A percentile compares a stretch with the other conserved stretches of the same genome.
These are phyloP conservation scores for Copsychus sechellarum DNA, from an alignment of 2,113 vertebrate species.

Conservation along the genomic window DNA sequence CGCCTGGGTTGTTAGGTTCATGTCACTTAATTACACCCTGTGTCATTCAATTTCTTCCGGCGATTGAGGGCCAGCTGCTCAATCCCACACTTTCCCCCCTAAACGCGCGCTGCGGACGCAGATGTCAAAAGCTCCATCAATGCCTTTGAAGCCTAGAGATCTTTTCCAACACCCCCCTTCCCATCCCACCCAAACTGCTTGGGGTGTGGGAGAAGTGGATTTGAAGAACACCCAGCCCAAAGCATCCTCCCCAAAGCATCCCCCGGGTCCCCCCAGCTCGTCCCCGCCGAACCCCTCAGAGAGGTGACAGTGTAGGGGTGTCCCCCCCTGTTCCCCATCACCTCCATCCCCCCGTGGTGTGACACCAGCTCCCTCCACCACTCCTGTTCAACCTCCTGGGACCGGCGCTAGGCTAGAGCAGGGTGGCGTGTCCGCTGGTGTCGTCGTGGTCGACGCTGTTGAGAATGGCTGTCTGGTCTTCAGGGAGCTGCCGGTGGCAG, in stretches of 20 bases:
- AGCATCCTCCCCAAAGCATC: not conserved
- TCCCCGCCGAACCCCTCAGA: not conserved
- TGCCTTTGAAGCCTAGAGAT: constrained; percentile 42
- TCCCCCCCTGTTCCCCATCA: not conserved
- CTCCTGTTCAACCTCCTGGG: constrained; percentile 26
- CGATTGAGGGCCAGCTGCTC: constrained; percentile 39
- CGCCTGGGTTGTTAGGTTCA: constrained; percentile 11
- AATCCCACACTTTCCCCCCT: constrained; percentile 5
- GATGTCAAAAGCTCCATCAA: constrained; percentile 35
- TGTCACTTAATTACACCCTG: constrained; percentile 40
- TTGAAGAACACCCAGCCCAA: not conserved
- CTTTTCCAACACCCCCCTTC: constrained; percentile 16
- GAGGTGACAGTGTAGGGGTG: fast-evolving
- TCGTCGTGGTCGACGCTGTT: constrained; percentile 89
- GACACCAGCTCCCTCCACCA: not conserved
- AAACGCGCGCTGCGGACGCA: constrained; percentile 1
- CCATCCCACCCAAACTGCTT: constrained; percentile 2
- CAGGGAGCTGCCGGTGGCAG: constrained; percentile 85
- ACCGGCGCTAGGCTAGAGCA: constrained; percentile 78
- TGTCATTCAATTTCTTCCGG: constrained; percentile 1
- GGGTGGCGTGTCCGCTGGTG: constrained; percentile 85
- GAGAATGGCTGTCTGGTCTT: constrained; percentile 94
- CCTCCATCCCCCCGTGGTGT: not conserved
- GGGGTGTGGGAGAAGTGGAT: not conserved
- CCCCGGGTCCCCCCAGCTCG: not conserved